A percentile compares a stretch with the other conserved stretches of the same genome.
phyloP scores from a whole-genome alignment of 2,888 invertebrate genomes.

The Achlya flavicornis region DNA sequence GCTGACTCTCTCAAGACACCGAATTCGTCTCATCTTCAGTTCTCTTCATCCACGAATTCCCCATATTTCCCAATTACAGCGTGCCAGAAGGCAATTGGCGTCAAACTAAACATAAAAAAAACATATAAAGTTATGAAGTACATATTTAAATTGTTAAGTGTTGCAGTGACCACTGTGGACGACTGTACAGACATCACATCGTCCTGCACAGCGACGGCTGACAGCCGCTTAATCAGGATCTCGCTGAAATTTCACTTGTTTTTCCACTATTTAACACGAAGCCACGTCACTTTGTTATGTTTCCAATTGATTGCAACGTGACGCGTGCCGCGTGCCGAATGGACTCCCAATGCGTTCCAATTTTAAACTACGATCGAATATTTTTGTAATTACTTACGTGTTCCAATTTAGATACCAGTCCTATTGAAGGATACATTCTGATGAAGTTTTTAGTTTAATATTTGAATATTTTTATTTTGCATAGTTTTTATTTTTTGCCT shows the following conservation, averaged over 20 bases:
- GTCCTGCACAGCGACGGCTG: constrained; percentile 26
- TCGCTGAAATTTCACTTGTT: constrained; percentile 29
- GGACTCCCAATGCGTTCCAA: neutral
- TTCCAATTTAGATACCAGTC: neutral
- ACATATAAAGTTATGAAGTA: too few relatives aligned
- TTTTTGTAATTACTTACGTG: neutral
- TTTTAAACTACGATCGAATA: neutral
- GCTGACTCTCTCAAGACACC: too few relatives aligned
- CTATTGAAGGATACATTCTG: neutral
- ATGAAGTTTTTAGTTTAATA: neutral
- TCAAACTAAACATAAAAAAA: too few relatives aligned
- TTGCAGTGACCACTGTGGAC: neutral
- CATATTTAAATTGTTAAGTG: too few relatives aligned
- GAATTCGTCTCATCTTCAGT: too few relatives aligned
- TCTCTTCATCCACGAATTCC: too few relatives aligned
- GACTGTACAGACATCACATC: neutral
- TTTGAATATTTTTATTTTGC: neutral
- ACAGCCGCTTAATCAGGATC: constrained; percentile 44
- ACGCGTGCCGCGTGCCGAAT: neutral
- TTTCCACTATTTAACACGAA: constrained; percentile 33
- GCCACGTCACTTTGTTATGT: constrained; percentile 1
- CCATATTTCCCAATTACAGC: too few relatives aligned
- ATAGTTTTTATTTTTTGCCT: neutral
- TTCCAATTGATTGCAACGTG: constrained; percentile 6
- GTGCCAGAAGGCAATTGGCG: too few relatives aligned